Percentiles rank a stretch among this genome's conserved stretches.
phyloP scores from a whole-genome alignment of 2,797 vertebrate genomes.

The Aplochiton taeniatus region DNA sequence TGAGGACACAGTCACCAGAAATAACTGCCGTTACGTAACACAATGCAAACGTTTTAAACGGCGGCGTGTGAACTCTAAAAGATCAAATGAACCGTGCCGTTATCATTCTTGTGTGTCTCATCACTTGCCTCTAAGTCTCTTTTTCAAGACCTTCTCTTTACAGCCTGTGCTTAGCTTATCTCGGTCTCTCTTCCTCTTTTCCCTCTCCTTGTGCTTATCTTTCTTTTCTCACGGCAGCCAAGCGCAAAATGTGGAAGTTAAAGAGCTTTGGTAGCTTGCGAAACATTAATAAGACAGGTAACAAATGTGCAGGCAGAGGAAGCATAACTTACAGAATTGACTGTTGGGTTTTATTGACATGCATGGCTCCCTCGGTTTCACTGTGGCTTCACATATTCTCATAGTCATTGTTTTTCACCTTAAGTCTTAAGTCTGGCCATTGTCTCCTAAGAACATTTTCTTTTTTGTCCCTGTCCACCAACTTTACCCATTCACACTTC shows the following conservation, averaged over 20 bases:
- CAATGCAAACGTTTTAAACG: no score
- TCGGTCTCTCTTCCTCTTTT: constrained; percentile 31
- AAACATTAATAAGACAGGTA: constrained; percentile 99
- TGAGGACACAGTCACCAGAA: constrained; percentile 52
- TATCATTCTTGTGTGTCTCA: background rate
- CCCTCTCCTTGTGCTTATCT: constrained; percentile 32
- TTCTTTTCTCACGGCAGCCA: constrained; percentile 82
- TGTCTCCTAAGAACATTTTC: no score
- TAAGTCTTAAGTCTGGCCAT: background rate
- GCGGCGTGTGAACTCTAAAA: no score
- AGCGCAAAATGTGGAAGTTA: constrained; percentile 99
- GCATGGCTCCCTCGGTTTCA: background rate
- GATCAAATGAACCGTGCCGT: no score
- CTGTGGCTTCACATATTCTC: constrained; percentile 9
- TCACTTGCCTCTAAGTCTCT: background rate
- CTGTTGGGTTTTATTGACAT: constrained; percentile 29
- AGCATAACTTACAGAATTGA: constrained; percentile 22
- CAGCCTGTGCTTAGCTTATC: constrained; percentile 42
- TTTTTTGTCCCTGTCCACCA: no score
- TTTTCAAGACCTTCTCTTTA: constrained; percentile 21
- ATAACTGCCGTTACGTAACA: background rate
- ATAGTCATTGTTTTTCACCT: constrained; percentile 9
- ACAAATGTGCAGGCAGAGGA: constrained; percentile 51
- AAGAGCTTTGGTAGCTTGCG: constrained; percentile 99
- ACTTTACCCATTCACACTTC: no score